Evolutionary conservation across 2,888 invertebrate species (phyloP).

Genomic region (Lissocephala sabroskyi): DNA sequence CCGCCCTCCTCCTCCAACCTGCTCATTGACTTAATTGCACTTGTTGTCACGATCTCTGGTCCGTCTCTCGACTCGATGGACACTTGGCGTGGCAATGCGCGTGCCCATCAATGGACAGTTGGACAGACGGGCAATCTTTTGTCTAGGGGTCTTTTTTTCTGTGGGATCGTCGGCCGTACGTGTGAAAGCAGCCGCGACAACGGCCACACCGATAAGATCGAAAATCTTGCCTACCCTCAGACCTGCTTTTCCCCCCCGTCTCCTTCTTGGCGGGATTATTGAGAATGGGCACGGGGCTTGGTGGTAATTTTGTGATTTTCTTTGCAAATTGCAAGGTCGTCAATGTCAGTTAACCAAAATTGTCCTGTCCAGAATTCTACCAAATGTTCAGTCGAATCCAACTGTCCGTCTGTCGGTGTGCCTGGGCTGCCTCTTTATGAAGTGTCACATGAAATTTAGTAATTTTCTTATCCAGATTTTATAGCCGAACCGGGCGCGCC

Average conservation of each 20-base stretch:
- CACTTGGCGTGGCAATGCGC: too few relatives aligned
- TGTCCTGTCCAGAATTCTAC: too few relatives aligned
- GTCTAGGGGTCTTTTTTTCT: constrained; percentile 10
- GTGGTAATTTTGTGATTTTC: constrained; percentile 23
- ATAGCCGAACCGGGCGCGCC: not conserved
- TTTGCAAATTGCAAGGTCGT: constrained; percentile 24
- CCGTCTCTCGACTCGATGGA: too few relatives aligned
- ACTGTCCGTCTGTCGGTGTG: constrained; percentile 10
- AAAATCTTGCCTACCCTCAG: constrained; percentile 4
- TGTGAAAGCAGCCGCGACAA: too few relatives aligned
- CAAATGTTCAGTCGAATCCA: too few relatives aligned
- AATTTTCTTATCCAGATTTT: constrained; percentile 53
- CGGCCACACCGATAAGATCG: constrained; percentile 34
- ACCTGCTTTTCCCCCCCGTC: constrained; percentile 18
- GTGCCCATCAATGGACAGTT: too few relatives aligned
- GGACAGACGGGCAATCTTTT: constrained; percentile 13
- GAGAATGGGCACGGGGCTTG: too few relatives aligned
- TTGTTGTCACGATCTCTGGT: constrained; percentile 37
- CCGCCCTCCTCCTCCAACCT: not conserved
- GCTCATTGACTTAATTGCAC: constrained; percentile 15
- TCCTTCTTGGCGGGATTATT: too few relatives aligned
- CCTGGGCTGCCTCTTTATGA: constrained; percentile 21
- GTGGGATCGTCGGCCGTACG: too few relatives aligned
- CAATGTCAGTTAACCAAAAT: constrained; percentile 1
- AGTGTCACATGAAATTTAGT: constrained; percentile 64